Evolutionary conservation across 1,140 invertebrate genomes (phyloP), one percentile per base, ranked within the genome.

Genomic region (Brachionus manjavacas): DNA sequence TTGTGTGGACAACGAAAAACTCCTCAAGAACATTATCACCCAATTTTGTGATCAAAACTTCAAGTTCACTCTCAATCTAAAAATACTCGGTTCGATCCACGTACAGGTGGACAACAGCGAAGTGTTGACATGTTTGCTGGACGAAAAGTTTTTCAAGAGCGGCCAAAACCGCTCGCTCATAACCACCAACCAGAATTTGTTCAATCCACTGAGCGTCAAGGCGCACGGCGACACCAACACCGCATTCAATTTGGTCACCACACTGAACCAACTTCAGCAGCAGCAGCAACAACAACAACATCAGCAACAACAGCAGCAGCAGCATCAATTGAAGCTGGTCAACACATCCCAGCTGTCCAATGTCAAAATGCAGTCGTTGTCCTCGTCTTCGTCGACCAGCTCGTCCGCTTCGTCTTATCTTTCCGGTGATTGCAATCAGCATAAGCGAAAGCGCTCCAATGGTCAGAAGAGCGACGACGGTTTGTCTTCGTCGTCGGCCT

Each of bases 11-110:
- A 76, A 76, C 43, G 79, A 81, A 68, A 81, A 81, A 41, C 52
- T 68, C 20, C 52, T 81, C 52, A 81, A 68, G 31, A 60, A 81
- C 20, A 64, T 81, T 41, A 81, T 81, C 23, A 68, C 28, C n/a
- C 52, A 81, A 60, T 81, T 64, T 68, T 60, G 49, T 4, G 79
- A 81, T 60, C 79, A 81, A 81, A 81, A 60, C 35, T 81, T 64
- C 25, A 81, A 81, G 31, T 81, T 81, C 43, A 68, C 52, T 1
- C 60, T 60, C 3, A 81, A 68, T 68, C 23, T 81, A 20, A 81
- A 81, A 68, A 81, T 81, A 60, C 39, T 64, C 11, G 79, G 79
- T 14, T 81, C 79, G 8, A 68, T 81, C 11, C 79, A 81, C 16
- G 52, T 81, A 2, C 79, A 64, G 43, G 79, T 81, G 20, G 79